phyloP scores from a whole-genome alignment of 2,113 vertebrate genomes.

The Gyps fulvus region DNA sequence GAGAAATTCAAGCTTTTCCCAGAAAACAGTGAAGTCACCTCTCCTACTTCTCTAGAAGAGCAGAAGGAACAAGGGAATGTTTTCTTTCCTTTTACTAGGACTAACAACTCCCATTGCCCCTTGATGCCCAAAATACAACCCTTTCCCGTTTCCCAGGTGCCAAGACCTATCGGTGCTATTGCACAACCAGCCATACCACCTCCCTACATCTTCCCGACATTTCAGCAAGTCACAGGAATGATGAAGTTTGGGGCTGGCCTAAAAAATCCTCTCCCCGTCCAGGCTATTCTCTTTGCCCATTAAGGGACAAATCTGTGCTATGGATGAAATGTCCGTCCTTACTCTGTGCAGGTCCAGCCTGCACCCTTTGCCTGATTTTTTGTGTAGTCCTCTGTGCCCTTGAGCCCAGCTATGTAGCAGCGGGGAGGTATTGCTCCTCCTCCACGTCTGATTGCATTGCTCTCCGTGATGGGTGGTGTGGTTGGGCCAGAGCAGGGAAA shows the following conservation, averaged over 20 bases:
- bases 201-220: neutral
- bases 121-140: neutral
- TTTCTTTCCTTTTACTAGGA: neutral
- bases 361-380: neutral
- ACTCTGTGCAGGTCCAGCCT: neutral
- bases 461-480: neutral
- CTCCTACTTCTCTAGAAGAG: neutral
- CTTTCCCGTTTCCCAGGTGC: neutral
- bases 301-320: neutral
- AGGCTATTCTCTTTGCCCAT: neutral
- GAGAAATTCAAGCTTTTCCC: neutral
- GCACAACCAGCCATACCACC: neutral
- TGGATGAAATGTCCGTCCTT: neutral
- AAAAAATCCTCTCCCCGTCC: neutral
- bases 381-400: neutral
- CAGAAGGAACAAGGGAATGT: neutral
- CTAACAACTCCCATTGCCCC: neutral
- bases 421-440: neutral
- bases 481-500: neutral
- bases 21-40: neutral
- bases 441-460: neutral
- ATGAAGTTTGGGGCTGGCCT: neutral
- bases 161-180: accelerated
- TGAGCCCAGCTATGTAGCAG: conserved; percentile 12
- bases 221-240: neutral